Evolutionary conservation across 2,113 vertebrate genomes (phyloP).

Genomic region (Axis porcinus): DNA sequence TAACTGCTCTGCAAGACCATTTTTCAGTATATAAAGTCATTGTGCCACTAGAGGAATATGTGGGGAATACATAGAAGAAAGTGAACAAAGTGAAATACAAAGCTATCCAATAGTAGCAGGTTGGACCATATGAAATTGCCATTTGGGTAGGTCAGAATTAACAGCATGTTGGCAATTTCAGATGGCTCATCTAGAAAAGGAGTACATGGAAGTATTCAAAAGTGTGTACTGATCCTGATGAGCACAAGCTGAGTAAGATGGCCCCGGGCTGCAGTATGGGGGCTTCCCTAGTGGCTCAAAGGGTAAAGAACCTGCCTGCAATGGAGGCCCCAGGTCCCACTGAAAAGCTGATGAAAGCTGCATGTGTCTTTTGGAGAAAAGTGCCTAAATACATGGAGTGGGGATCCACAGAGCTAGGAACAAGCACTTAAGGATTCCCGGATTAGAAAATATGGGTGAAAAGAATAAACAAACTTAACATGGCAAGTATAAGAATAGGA

Average conservation of each 20-base stretch:
- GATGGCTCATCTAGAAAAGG: background rate
- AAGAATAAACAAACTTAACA: background rate
- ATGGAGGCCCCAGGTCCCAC: background rate
- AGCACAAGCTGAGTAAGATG: background rate
- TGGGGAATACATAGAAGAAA: background rate
- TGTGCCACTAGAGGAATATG: background rate
- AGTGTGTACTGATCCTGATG: rapidly evolving
- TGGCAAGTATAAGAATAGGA: background rate
- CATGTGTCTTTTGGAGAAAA: background rate
- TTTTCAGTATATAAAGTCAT: background rate
- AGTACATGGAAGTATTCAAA: background rate
- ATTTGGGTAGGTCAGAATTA: background rate
- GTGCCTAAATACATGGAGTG: background rate
- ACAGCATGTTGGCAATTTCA: background rate
- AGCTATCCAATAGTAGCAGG: background rate
- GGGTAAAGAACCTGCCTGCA: background rate
- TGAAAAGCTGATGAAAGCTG: background rate
- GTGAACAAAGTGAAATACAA: background rate
- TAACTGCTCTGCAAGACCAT: background rate
- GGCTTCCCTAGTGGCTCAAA: background rate
- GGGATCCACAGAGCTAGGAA: background rate
- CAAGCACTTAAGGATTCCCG: background rate
- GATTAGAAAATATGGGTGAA: background rate
- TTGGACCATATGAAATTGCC: background rate
- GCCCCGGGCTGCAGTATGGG: background rate